Evolutionary conservation across 2,113 vertebrate species (phyloP), one percentile per base, ranked within the genome.

Genomic region (Elachura formosa): DNA sequence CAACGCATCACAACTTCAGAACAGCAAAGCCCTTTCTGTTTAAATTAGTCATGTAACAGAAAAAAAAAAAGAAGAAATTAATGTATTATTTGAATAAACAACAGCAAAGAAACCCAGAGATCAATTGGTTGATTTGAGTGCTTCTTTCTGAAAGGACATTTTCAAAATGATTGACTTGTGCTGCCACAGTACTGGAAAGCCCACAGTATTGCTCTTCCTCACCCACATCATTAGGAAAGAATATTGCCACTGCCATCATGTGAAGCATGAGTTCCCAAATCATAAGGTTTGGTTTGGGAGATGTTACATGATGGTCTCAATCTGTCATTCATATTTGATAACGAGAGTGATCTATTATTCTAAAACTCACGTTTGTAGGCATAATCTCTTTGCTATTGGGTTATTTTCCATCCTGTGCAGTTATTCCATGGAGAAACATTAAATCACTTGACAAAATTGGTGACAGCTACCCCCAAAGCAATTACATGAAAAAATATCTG

Each of bases 261-360:
- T 95, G 36, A 48, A 92, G 22, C 13, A 25, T 5, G 67, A 75
- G 31, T 22, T 73, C 26, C 12, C 41, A 40, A 76, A 28, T 64
- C 24, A 3, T 40, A 33, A 72, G 28, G 48, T 82, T 55, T 94
- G 94, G 49, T 75, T 94, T 61, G 71, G 95, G 51, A 20, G n/a
- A 78, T 58, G 45, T 23, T 46, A 33, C 46, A 76, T 73, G 46
- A 93, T 10, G 56, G 82, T 93, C 85, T 84, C 87, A 84, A 87
- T 83, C 95, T 80, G 93, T 94, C 88, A 97, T 94, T 69, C 80
- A 83, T 94, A 95, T 97, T 66, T 95, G 94, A 96, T 93, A 85
- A 94, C n/a, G 95, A 74, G 52, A 85, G 19, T 34, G 96, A 88
- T 62, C 67, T 64, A 38, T 94, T 95, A 95, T 92, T 97, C 82